Conservation (phyloP, 92 coral and sea anemone genomes). For the Galaxea fascicularis region DNA sequence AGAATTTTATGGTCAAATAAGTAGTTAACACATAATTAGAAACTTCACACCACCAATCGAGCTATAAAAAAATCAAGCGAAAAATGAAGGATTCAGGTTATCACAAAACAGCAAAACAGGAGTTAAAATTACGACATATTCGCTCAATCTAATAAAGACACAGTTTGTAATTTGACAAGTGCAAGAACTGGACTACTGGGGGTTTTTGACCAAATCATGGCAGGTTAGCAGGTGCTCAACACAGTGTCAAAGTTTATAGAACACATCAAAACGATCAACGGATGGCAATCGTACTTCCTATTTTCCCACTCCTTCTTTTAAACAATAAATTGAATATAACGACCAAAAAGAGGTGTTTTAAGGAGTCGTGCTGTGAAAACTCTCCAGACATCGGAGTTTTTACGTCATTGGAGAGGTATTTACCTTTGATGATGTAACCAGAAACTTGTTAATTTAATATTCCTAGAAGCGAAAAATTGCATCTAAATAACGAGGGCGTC, state of each 20-base stretch:
- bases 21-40: background rate
- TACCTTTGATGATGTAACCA: conserved; percentile 83
- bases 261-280: background rate
- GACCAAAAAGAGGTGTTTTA: background rate
- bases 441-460: conserved; percentile 49
- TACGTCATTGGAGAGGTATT: conserved; percentile 83
- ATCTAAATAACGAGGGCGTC: conserved; percentile 18
- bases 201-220: conserved; percentile 15
- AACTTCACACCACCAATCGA: background rate
- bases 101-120: background rate
- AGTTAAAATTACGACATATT: background rate
- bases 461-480: conserved; percentile 25
- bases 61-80: background rate
- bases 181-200: background rate
- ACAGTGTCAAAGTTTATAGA: conserved; percentile 27
- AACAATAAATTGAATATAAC: background rate
- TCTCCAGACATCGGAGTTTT: background rate
- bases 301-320: background rate
- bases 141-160: background rate
- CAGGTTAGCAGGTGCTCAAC: conserved; percentile 40
- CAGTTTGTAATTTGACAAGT: conserved; percentile 15
- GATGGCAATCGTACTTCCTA: too few relatives aligned
- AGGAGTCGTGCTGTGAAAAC: background rate
- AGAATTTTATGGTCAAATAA: conserved; percentile 7
- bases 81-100: background rate